These are phyloP conservation scores for Acanthosepion lycidas DNA, from an alignment of 2,888 invertebrate species.

Conservation along the genomic window DNA sequence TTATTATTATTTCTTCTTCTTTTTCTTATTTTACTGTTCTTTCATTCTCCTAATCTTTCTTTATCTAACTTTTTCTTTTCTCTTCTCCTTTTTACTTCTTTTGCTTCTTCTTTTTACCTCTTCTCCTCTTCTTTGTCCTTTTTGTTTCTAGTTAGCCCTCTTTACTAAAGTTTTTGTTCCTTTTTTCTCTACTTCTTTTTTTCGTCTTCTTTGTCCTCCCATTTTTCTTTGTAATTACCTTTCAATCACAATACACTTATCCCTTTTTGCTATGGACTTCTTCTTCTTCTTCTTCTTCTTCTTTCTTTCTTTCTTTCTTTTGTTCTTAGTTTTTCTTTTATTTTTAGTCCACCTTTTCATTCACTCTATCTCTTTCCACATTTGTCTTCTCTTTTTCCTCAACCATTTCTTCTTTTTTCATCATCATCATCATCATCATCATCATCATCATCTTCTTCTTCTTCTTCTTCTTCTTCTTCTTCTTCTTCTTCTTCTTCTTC, in stretches of 20 bases:
- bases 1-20: not conserved
- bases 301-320: not conserved
- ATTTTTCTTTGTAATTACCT: not conserved
- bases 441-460: not conserved
- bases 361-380: no score
- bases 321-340: no score
- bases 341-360: no score
- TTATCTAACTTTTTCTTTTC: not conserved
- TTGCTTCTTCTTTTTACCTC: no score
- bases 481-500: not conserved
- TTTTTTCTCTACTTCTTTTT: not conserved
- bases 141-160: no score
- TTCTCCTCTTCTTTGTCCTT: not conserved
- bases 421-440: not conserved
- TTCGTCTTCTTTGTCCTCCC: not conserved
- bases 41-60: no score
- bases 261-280: not conserved
- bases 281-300: not conserved
- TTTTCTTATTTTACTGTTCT: no score
- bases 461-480: not conserved
- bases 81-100: not conserved
- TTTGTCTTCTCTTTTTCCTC: no score
- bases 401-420: not conserved
- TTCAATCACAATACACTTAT: not conserved
- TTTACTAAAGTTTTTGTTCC: not conserved